Percentiles rank a stretch among this genome's conserved stretches.
Evolutionary conservation across 2,113 vertebrate genomes (phyloP).

Genomic region (Jacana jacana): DNA sequence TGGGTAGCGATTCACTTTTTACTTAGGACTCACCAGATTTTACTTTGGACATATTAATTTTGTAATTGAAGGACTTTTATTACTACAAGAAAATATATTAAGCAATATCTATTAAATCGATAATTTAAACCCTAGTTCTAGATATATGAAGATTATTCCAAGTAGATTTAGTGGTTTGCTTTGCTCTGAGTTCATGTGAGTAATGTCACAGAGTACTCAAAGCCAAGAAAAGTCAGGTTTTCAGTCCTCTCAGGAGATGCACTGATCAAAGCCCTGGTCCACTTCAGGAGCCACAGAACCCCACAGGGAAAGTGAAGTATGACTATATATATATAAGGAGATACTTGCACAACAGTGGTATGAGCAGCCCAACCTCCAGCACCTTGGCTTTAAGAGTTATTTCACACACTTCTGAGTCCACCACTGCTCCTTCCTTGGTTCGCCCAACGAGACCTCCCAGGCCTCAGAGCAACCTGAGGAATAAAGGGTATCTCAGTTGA

Average conservation of each 20-base stretch:
- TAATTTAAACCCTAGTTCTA: background rate
- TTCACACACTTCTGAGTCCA: background rate
- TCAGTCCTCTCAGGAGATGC: background rate
- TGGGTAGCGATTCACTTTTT: background rate
- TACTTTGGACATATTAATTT: background rate
- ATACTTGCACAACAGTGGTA: background rate
- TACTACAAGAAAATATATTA: background rate
- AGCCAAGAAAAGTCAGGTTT: background rate
- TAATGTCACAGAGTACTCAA: background rate
- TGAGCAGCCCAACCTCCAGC: background rate
- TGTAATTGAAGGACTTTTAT: background rate
- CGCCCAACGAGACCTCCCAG: background rate
- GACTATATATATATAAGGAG: background rate
- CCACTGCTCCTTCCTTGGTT: background rate
- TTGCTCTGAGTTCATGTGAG: background rate
- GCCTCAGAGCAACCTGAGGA: background rate
- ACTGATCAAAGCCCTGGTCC: background rate
- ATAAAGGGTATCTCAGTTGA: background rate
- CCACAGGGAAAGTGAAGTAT: fast-evolving
- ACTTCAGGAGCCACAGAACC: background rate
- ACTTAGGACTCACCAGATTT: background rate
- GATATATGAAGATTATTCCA: background rate
- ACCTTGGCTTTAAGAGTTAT: background rate
- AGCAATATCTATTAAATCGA: background rate
- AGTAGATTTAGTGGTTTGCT: background rate